Percentiles rank a stretch among this genome's conserved stretches.
Evolutionary conservation across 2,113 vertebrate genomes (phyloP).

Genomic region (Dolichallabes microphthalmus): DNA sequence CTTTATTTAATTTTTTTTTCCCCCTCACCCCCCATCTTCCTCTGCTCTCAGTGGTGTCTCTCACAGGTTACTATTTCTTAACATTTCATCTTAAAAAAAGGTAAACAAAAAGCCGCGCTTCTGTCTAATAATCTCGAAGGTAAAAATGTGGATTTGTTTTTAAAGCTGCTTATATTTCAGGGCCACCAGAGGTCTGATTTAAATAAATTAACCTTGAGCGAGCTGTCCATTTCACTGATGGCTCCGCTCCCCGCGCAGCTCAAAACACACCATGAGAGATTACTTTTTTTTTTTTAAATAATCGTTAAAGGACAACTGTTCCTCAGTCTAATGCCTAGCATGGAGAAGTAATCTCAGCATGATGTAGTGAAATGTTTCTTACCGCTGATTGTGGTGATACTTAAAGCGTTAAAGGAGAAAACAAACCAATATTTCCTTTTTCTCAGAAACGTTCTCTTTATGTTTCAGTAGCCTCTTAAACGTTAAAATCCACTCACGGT

Average conservation of each 20-base stretch:
- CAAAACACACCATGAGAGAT: background rate
- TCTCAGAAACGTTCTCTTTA: too few species aligned
- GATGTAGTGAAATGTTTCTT: background rate
- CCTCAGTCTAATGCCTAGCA: background rate
- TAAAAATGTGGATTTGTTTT: conserved; percentile 19
- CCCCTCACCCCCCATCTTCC: background rate
- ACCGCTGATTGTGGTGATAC: background rate
- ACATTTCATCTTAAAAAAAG: background rate
- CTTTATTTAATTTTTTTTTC: background rate
- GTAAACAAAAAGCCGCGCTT: background rate
- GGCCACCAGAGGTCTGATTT: conserved; percentile 15
- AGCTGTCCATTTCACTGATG: background rate
- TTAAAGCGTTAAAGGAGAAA: background rate
- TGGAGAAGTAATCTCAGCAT: background rate
- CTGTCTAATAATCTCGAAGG: conserved; percentile 14
- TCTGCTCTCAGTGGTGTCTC: background rate
- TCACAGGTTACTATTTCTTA: background rate
- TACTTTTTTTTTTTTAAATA: background rate
- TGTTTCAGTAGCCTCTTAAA: background rate
- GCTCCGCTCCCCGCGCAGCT: background rate
- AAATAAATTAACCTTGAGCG: conserved; percentile 33
- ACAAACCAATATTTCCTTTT: background rate
- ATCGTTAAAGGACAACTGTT: background rate
- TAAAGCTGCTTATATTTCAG: background rate
- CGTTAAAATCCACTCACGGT: background rate